These are phyloP conservation scores for Tenebrio molitor DNA, from an alignment of 1,140 invertebrate species.

Conservation along the genomic window DNA sequence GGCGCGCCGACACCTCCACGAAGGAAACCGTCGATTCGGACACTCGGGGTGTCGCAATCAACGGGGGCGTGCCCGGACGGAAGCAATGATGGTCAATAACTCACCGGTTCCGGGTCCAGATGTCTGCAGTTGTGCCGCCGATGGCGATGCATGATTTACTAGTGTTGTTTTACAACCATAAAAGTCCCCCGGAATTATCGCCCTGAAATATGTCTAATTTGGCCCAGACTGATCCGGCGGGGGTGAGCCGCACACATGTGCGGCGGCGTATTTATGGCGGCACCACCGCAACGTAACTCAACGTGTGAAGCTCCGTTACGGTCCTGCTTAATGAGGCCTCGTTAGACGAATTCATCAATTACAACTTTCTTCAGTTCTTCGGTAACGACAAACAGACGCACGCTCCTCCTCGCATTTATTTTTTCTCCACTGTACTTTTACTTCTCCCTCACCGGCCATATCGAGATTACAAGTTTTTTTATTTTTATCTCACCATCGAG, in stretches of 20 bases:
- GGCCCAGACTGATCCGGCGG: conserved; percentile 10
- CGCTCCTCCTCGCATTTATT: not conserved
- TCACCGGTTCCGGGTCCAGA: conserved; percentile 39
- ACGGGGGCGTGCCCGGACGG: conserved; percentile 45
- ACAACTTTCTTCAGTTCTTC: too few relatives aligned
- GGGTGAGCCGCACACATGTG: conserved; percentile 24
- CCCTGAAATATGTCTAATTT: conserved; percentile 36
- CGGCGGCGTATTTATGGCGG: not conserved
- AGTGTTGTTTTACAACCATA: conserved; percentile 44
- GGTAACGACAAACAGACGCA: conserved; percentile 36
- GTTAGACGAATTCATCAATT: conserved; percentile 17
- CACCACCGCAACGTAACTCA: conserved; percentile 32
- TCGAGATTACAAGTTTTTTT: conserved; percentile 54
- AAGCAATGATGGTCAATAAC: conserved; percentile 46
- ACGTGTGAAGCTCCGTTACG: conserved; percentile 3
- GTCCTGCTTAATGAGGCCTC: conserved; percentile 2
- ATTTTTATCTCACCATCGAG: conserved; percentile 59
- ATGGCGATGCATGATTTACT: conserved; percentile 44
- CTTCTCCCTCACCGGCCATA: conserved; percentile 53
- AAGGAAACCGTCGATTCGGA: too few relatives aligned
- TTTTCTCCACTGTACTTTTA: conserved; percentile 21
- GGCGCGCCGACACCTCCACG: too few relatives aligned
- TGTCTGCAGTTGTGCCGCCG: conserved; percentile 25
- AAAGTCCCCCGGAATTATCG: conserved; percentile 35
- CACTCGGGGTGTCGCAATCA: too few relatives aligned